phyloP scores from a whole-genome alignment of 92 coral and sea anemone genomes.

The Anthopleura xanthogrammica region DNA sequence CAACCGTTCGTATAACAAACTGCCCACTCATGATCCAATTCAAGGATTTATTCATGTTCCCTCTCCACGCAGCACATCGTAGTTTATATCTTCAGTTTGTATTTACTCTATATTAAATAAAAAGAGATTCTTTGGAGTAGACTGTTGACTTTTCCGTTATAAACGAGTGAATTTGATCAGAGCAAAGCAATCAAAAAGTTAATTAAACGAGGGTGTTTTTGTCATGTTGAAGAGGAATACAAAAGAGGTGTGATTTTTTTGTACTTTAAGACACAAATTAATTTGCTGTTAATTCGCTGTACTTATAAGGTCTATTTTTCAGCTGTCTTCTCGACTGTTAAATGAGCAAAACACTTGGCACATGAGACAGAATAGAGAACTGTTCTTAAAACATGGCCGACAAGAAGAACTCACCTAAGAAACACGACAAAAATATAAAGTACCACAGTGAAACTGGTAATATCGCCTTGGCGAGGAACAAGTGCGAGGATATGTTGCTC shows the following conservation, averaged over 20 bases:
- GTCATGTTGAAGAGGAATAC: neutral
- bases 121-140: neutral
- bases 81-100: too few species aligned
- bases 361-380: neutral
- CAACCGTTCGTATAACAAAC: too few species aligned
- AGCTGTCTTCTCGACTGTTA: neutral
- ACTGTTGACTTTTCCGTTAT: slow-evolving; percentile 4
- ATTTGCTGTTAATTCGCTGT: neutral
- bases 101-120: too few species aligned
- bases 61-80: too few species aligned
- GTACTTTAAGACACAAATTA: neutral
- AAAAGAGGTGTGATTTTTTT: slow-evolving; percentile 2
- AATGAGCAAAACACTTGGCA: neutral
- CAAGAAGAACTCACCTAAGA: neutral
- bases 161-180: neutral
- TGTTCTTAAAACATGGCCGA: neutral
- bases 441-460: slow-evolving; percentile 30
- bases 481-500: slow-evolving; percentile 6
- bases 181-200: slow-evolving; percentile 2
- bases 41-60: too few species aligned
- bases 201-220: neutral
- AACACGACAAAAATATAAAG: neutral
- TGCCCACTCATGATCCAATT: too few species aligned
- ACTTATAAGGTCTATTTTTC: too few species aligned
- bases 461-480: slow-evolving; percentile 30